Conservation (phyloP, 2,888 invertebrate species). For the Oligia strigilis region DNA sequence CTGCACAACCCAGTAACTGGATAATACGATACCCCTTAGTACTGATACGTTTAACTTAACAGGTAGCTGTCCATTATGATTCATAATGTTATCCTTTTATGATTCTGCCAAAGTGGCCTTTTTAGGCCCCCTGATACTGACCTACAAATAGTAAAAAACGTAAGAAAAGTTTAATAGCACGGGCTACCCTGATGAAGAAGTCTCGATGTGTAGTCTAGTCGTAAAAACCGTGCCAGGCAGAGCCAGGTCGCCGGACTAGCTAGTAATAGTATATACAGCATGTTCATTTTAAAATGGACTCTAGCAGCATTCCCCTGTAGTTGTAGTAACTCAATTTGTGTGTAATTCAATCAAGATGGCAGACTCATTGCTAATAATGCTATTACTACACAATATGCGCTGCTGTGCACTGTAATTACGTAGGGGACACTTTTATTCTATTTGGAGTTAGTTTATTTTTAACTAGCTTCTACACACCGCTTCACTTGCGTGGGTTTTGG, state of each 20-base stretch:
- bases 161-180: no score
- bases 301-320: constrained; percentile 1
- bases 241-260: not conserved
- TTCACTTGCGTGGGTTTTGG: not conserved
- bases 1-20: no score
- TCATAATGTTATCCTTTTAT: no score
- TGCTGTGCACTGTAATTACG: constrained; percentile 30
- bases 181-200: not conserved
- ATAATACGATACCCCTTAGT: no score
- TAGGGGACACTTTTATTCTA: constrained; percentile 32
- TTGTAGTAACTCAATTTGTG: constrained; percentile 50
- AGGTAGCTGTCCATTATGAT: no score
- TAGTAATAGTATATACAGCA: not conserved
- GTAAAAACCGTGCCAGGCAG: not conserved
- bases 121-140: no score
- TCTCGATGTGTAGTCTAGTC: not conserved
- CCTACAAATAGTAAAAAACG: no score
- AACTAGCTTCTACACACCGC: not conserved
- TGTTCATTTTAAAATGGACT: constrained; percentile 31
- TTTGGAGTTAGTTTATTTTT: constrained; percentile 30
- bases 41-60: no score
- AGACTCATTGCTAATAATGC: constrained; percentile 50
- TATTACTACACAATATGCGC: constrained; percentile 36
- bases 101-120: no score
- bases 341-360: constrained; percentile 46